Conservation (phyloP, 2,888 invertebrate species). For the Eledona agricola region DNA sequence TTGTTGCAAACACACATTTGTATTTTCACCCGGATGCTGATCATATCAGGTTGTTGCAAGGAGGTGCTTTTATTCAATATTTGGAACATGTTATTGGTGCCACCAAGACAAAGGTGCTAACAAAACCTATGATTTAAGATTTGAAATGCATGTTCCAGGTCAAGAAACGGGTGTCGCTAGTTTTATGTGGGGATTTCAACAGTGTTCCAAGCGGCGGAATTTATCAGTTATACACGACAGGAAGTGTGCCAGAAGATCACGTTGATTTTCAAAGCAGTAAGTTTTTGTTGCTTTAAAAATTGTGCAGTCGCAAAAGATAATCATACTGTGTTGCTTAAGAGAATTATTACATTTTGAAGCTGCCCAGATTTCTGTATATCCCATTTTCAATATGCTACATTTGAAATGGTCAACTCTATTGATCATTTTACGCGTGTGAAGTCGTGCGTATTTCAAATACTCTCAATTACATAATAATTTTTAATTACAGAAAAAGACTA, state of each 20-base stretch:
- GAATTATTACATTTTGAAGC: too few species aligned
- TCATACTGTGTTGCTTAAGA: too few species aligned
- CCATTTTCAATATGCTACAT: too few species aligned
- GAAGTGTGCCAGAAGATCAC: constrained; percentile 70
- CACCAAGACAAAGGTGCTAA: constrained; percentile 58
- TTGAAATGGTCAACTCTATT: too few species aligned
- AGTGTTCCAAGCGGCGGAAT: constrained; percentile 87
- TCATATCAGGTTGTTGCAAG: constrained; percentile 88
- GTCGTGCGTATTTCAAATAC: too few species aligned
- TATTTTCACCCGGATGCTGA: constrained; percentile 94
- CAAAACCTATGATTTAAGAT: constrained; percentile 2
- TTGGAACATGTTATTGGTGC: constrained; percentile 68
- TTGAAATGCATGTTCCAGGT: constrained; percentile 53
- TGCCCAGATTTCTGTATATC: too few species aligned
- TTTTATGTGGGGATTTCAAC: constrained; percentile 95
- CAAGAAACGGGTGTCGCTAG: constrained; percentile 67
- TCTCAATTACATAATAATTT: too few species aligned
- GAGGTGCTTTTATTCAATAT: constrained; percentile 76
- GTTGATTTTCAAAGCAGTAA: constrained; percentile 84
- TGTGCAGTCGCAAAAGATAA: too few species aligned
- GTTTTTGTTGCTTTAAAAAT: constrained; percentile 58
- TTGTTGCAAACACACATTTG: constrained; percentile 87
- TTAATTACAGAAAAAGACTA: too few species aligned
- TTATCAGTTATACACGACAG: constrained; percentile 79
- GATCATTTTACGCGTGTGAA: too few species aligned